Base-by-base conservation (phyloP, 2,113 vertebrate species). In the Pedionomus torquatus region DNA sequence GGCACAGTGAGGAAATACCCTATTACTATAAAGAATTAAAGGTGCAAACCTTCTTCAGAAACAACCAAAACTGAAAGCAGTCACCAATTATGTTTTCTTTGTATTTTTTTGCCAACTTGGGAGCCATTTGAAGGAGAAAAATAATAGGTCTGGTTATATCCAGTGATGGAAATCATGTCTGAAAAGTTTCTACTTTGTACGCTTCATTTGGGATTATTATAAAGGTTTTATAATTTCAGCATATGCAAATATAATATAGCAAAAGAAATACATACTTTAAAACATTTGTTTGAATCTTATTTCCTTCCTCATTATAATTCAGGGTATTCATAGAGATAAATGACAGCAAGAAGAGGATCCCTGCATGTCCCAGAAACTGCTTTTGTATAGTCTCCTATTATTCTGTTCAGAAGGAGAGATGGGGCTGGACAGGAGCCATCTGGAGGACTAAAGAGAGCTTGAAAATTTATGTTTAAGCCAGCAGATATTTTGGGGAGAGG, bases 21-120 rank as follows among this genome's bases (percentile, higher is more conserved):
- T 54, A 68, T 89, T 82, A 93, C 69, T 48, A 20, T n/a, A 84
- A 92, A 39, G 74, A 92, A 71, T 76, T 89, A 72, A 83, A 92
- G 52, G 57, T 76, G 44, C 41, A 76, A 82, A 87, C 37, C 28
- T 78, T 90, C 41, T 35, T 60, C 26, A 66, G 75, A 93, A 95
- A 82, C 15, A 87, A 79, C n/a, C 26, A 28, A 87, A 89, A 72
- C 44, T 44, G 61, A 86, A 94, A 77, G 17, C 31, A 68, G 60
- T 41, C 60, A 83, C 44, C 58, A 71, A 37, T 74, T 71, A 43
- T 3, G 7, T 28, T 66, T 83, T 55, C 68, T 74, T 66, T 35
- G n/a, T 74, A 77, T 33, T 90, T 96, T 95, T 93, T 88, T 18
- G 26, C 31, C 39, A 70, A 89, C 75, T 26, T 92, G 76, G 68